These are phyloP conservation scores for Aleiodes sp. DNA, from an alignment of 1,140 invertebrate genomes.

Conservation along the genomic window DNA sequence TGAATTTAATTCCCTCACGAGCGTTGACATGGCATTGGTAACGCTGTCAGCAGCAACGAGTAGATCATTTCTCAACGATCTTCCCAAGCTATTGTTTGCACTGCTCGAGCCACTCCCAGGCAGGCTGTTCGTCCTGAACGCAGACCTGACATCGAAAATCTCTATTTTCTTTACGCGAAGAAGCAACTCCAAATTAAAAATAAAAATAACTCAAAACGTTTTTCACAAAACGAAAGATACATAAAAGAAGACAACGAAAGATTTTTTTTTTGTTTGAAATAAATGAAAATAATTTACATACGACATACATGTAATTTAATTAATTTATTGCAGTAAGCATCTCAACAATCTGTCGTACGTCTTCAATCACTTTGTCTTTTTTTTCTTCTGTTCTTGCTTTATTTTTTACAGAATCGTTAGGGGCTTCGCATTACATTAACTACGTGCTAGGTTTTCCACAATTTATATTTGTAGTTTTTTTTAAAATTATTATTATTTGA, in stretches of 20 bases:
- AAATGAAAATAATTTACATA: conserved; percentile 39
- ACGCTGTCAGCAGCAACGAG: conserved; percentile 94
- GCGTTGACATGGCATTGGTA: conserved; percentile 94
- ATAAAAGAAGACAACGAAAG: conserved; percentile 27
- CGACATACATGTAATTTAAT: conserved; percentile 23
- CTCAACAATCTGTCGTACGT: conserved; percentile 26
- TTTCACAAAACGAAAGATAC: conserved; percentile 12
- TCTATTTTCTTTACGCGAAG: conserved; percentile 59
- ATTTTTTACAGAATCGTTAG: not conserved
- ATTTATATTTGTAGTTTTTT: not conserved
- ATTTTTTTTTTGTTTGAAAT: too few species aligned
- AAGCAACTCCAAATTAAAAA: conserved; percentile 58
- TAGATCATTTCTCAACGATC: conserved; percentile 83
- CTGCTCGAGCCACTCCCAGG: conserved; percentile 63
- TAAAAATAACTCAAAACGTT: conserved; percentile 36
- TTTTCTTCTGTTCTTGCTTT: conserved; percentile 10
- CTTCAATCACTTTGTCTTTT: conserved; percentile 1
- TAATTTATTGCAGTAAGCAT: conserved; percentile 33
- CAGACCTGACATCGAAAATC: conserved; percentile 65
- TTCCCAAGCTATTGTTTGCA: conserved; percentile 67
- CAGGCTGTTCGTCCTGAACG: conserved; percentile 66
- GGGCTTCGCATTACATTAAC: conserved; percentile 19
- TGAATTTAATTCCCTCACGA: conserved; percentile 94
- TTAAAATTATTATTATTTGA: not conserved
- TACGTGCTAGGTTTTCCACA: conserved; percentile 24